phyloP scores from a whole-genome alignment of 2,797 vertebrate species.

The Sebastes kiyomatsui region DNA sequence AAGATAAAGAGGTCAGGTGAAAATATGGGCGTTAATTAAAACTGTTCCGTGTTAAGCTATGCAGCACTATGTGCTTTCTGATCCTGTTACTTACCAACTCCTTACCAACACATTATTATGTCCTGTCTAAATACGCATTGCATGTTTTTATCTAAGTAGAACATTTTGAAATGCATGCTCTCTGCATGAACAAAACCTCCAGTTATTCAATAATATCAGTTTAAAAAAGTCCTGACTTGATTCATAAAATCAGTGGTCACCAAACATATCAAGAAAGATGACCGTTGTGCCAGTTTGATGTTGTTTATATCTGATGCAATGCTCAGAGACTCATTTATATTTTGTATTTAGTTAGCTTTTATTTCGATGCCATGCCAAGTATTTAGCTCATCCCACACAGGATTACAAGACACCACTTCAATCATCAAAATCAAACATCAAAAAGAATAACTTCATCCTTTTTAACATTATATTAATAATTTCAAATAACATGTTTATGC shows the following conservation, averaged over 20 bases:
- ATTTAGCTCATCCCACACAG: background rate
- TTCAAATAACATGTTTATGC: background rate
- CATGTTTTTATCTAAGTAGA: background rate
- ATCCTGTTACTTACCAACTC: background rate
- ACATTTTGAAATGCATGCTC: background rate
- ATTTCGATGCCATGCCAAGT: background rate
- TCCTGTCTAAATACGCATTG: background rate
- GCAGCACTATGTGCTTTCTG: background rate
- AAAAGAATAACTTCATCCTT: background rate
- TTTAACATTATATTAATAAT: background rate
- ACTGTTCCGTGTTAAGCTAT: background rate
- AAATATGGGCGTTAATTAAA: constrained; percentile 46
- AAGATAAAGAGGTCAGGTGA: constrained; percentile 31
- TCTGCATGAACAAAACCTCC: background rate
- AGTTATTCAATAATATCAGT: background rate
- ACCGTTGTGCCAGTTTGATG: background rate
- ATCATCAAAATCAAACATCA: background rate
- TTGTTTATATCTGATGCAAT: background rate
- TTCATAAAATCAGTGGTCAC: background rate
- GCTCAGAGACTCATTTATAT: background rate
- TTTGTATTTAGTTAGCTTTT: background rate
- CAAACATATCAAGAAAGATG: background rate
- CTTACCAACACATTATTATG: background rate
- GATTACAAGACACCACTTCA: background rate
- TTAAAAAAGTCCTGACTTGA: background rate